Percentiles rank a stretch among this genome's conserved stretches.
Conservation (phyloP, 2,888 invertebrate species). For the Lithophane leautieri region DNA sequence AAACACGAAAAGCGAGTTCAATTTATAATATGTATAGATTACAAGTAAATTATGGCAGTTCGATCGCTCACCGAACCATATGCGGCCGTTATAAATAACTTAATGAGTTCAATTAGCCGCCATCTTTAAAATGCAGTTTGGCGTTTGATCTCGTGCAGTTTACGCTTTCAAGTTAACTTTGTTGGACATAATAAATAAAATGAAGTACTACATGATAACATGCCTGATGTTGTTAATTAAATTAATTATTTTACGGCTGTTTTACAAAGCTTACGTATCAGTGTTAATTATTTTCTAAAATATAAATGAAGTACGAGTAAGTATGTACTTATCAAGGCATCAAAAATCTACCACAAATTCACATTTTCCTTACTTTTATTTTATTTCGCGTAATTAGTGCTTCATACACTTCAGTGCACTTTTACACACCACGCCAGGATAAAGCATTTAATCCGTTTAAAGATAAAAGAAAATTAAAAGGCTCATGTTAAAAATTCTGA, state of each 20-base stretch:
- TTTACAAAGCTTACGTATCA: background rate
- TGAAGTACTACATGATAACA: constrained; percentile 3
- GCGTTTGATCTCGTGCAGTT: constrained; percentile 66
- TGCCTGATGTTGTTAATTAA: constrained; percentile 29
- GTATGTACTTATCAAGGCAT: background rate
- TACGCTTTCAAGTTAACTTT: constrained; percentile 52
- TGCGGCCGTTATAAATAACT: constrained; percentile 80
- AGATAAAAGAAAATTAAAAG: constrained; percentile 61
- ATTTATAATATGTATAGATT: constrained; percentile 47
- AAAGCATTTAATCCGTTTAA: constrained; percentile 54
- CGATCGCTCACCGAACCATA: constrained; percentile 76
- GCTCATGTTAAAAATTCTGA: constrained; percentile 51
- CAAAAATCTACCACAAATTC: constrained; percentile 4
- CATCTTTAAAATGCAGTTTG: constrained; percentile 75
- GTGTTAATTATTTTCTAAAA: background rate
- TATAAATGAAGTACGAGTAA: background rate
- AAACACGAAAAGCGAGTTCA: background rate
- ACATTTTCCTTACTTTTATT: background rate
- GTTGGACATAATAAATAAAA: constrained; percentile 34
- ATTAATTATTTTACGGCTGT: constrained; percentile 10
- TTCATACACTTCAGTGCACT: constrained; percentile 41
- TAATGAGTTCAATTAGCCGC: constrained; percentile 82
- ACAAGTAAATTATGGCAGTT: constrained; percentile 79
- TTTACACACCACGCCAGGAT: constrained; percentile 39
- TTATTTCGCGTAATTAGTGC: constrained; percentile 20